These are phyloP conservation scores for Prionailurus bengalensis DNA, from an alignment of 2,113 vertebrate genomes.

Conservation along the genomic window DNA sequence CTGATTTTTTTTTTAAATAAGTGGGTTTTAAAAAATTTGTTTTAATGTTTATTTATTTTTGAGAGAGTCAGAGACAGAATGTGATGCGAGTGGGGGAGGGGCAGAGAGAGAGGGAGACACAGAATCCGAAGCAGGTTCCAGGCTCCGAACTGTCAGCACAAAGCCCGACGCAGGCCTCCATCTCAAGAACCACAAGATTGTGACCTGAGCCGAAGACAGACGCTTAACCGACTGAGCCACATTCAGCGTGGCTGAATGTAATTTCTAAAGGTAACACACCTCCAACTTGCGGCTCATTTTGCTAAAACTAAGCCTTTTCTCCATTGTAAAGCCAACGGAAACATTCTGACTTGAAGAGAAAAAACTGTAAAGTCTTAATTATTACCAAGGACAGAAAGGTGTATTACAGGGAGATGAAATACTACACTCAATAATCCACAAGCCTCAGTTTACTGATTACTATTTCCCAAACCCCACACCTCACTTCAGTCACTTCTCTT, in stretches of 20 bases:
- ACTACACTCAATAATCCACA: background rate
- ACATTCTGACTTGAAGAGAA: background rate
- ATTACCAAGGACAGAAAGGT: background rate
- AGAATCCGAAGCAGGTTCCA: too few species aligned
- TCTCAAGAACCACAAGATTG: too few species aligned
- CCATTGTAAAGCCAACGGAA: background rate
- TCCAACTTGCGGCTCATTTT: background rate
- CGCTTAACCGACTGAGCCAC: too few species aligned
- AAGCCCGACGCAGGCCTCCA: too few species aligned
- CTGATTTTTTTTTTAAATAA: too few species aligned
- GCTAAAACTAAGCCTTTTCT: background rate
- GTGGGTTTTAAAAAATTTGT: too few species aligned
- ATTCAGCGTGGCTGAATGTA: background rate
- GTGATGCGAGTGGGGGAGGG: too few species aligned
- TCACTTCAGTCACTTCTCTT: conserved; percentile 3
- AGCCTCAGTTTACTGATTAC: background rate
- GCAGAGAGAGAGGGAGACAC: too few species aligned
- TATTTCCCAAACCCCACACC: background rate
- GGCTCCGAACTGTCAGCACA: too few species aligned
- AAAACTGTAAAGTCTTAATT: background rate
- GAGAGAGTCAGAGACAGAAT: too few species aligned
- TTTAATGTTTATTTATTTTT: too few species aligned
- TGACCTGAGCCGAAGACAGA: too few species aligned
- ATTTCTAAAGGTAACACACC: background rate
- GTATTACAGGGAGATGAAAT: background rate